Base-by-base conservation (phyloP, 2,888 invertebrate genomes). In the Drosophila leonis region DNA sequence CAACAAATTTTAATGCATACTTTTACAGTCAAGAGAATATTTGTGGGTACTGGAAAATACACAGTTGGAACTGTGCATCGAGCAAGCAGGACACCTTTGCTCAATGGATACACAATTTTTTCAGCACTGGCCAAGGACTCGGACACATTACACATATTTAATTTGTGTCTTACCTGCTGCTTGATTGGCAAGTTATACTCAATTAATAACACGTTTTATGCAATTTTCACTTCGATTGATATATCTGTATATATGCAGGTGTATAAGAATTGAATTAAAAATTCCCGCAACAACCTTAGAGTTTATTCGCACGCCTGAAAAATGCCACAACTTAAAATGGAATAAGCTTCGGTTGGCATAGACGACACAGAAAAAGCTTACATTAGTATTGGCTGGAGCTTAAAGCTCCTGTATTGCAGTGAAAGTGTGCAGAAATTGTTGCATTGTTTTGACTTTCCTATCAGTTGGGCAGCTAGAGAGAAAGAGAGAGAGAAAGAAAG, bases 51-150 rank as follows among this genome's bases (percentile, higher is more conserved):
- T 46, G n/a, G 8, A 42, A 15, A 15, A 15, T 37, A 18, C 52
- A 18, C 52, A 15, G 46, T 54, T 31, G 39, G 7, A 44, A 27
- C 24, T 27, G 39, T 27, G 18, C 10, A 42, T 56, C 15, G 13
- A 56, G 7, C 31, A 31, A 51, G 18, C 13, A 24, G 24, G 65
- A 39, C 69, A 64, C 35, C 54, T 41, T 55, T 41, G 44, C 13
- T 54, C 31, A 70, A 77, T 73, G 67, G 88, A 90, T 88, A 88
- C 88, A 88, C 78, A 88, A 80, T 79, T 88, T 90, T 88, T 75
- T 65, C 61, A 61, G 44, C 67, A 65, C 55, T 66, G 68, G 54
- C 61, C 66, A 75, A 74, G 56, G 61, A 20, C 18, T 51, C 63
- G 63, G 18, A 27, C 24, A 9, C 48, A 55, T 52, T 44, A 33